Conservation (phyloP, 2,113 vertebrate species). For the Emydocephalus ijimae region DNA sequence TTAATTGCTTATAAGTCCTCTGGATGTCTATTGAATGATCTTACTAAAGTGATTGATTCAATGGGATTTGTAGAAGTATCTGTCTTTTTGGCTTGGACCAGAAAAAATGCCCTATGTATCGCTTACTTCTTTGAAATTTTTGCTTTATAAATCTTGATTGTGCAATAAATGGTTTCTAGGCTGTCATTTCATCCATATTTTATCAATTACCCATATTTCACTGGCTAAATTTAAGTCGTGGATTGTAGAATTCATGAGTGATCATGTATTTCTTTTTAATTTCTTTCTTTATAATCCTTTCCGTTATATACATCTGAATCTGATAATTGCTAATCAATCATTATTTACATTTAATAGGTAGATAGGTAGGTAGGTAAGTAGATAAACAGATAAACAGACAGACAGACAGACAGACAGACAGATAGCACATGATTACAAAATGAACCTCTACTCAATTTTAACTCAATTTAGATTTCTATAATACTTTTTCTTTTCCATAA, state of each 20-base stretch:
- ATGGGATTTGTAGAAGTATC: not conserved
- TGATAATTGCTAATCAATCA: not conserved
- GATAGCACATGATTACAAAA: not conserved
- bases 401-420: no score
- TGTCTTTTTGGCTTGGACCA: not conserved
- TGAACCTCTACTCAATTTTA: not conserved
- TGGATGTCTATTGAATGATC: not conserved
- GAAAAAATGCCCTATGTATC: not conserved
- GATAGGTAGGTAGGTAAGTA: no score
- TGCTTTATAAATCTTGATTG: not conserved
- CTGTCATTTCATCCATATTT: not conserved
- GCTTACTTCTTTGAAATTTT: not conserved
- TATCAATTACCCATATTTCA: not conserved
- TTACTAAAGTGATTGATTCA: not conserved
- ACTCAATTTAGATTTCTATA: not conserved
- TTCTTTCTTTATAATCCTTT: not conserved
- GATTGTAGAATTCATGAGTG: not conserved
- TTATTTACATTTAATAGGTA: not conserved
- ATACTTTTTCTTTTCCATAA: not conserved
- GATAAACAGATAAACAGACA: no score
- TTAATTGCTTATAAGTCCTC: not conserved
- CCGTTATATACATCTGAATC: not conserved
- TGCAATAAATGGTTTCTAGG: not conserved
- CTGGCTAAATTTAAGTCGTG: not conserved
- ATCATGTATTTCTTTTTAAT: not conserved